These are phyloP conservation scores for Mnemiopsis leidyi DNA, from an alignment of 37 sponge, comb jelly and placozoan genomes.

Conservation along the genomic window DNA sequence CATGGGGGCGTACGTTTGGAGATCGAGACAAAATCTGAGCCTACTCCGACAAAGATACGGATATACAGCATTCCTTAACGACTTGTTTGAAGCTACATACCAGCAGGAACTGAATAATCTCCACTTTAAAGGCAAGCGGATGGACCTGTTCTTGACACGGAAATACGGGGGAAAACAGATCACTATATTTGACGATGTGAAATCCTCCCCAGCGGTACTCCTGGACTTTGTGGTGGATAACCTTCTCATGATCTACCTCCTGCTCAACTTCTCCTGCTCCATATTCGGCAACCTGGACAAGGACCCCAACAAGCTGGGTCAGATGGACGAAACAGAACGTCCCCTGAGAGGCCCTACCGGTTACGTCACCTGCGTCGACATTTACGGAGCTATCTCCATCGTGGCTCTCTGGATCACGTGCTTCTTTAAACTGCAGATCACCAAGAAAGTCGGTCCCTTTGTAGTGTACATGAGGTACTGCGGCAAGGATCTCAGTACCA, in stretches of 20 bases:
- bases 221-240: slow-evolving; percentile 18
- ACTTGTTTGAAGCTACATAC: not conserved
- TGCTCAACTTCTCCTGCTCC: slow-evolving; percentile 3
- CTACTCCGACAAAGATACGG: not conserved
- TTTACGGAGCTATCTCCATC: slow-evolving; percentile 19
- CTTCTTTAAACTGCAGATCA: slow-evolving; percentile 27
- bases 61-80: not conserved
- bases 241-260: not conserved
- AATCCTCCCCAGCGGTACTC: not conserved
- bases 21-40: not conserved
- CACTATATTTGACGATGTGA: slow-evolving; percentile 9
- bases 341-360: not conserved
- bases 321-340: not conserved
- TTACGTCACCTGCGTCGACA: slow-evolving; percentile 18
- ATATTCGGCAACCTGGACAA: not conserved
- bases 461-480: slow-evolving; percentile 42
- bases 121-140: not conserved
- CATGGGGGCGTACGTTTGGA: not conserved
- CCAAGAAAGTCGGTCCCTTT: not conserved
- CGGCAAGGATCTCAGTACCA: slow-evolving; percentile 22
- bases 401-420: not conserved
- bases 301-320: not conserved
- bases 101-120: not conserved
- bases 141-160: slow-evolving; percentile 4
- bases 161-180: not conserved